These are phyloP conservation scores for Anas platyrhynchos DNA, from an alignment of 2,113 vertebrate genomes.

Conservation along the genomic window DNA sequence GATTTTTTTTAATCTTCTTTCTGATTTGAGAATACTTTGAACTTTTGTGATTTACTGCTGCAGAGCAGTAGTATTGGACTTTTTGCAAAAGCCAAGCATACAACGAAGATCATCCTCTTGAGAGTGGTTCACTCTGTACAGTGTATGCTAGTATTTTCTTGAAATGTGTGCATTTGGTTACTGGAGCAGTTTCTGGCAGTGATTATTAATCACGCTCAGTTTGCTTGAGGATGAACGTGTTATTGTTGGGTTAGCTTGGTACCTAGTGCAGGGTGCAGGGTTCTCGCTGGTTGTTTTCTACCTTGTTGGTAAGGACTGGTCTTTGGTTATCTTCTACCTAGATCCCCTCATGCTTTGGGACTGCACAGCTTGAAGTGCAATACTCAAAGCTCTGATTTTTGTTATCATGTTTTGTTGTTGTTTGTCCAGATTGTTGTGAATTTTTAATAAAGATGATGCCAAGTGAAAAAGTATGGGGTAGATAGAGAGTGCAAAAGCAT, in stretches of 20 bases:
- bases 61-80: not conserved
- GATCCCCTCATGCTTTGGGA: not conserved
- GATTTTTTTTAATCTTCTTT: not conserved
- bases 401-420: not conserved
- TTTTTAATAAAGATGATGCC: not conserved
- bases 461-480: not conserved
- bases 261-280: not conserved
- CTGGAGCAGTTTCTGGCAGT: not conserved
- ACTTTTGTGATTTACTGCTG: not conserved
- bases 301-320: not conserved
- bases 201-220: not conserved
- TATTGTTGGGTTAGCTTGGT: not conserved
- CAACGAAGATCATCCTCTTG: not conserved
- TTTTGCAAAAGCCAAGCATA: not conserved
- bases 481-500: not conserved
- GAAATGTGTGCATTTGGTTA: not conserved
- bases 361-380: not conserved
- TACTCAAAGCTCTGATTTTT: not conserved
- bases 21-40: not conserved
- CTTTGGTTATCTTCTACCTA: not conserved
- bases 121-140: not conserved
- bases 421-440: not conserved
- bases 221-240: not conserved
- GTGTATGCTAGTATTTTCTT: not conserved
- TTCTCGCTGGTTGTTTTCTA: not conserved